Conservation (phyloP, 1,140 invertebrate species). For the Drosophila pruinosa region DNA sequence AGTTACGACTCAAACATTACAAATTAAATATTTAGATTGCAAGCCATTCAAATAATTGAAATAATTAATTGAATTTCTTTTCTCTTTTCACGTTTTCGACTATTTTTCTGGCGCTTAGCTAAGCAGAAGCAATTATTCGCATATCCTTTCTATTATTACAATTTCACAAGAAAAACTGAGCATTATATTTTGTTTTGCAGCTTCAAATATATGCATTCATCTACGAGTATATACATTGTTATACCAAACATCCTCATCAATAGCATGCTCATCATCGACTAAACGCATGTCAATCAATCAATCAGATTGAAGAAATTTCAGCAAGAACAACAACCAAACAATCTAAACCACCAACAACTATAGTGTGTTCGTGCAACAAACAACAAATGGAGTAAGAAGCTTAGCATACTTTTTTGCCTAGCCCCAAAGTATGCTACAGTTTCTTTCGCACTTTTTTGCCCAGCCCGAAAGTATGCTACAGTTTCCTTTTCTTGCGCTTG, state of each 20-base stretch:
- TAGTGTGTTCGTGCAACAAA: too few relatives aligned
- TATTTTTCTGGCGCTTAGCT: too few relatives aligned
- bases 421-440: not conserved
- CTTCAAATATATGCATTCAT: not conserved
- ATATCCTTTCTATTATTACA: too few relatives aligned
- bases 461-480: not conserved
- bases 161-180: too few relatives aligned
- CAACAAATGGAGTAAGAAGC: not conserved
- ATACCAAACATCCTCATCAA: not conserved
- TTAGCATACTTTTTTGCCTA: slow-evolving; percentile 1
- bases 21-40: not conserved
- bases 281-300: slow-evolving; percentile 52
- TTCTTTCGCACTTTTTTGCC: slow-evolving; percentile 6
- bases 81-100: too few relatives aligned
- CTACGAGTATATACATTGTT: too few relatives aligned
- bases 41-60: not conserved
- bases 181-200: too few relatives aligned
- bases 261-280: not conserved
- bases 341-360: not conserved
- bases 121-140: too few relatives aligned
- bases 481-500: not conserved
- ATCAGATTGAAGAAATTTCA: slow-evolving; percentile 1
- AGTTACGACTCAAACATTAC: not conserved
- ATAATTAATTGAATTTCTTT: too few relatives aligned
- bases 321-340: not conserved